Percentiles rank a stretch among this genome's conserved stretches.
phyloP scores from a whole-genome alignment of 1,140 invertebrate species.

The Cylas formicarius region DNA sequence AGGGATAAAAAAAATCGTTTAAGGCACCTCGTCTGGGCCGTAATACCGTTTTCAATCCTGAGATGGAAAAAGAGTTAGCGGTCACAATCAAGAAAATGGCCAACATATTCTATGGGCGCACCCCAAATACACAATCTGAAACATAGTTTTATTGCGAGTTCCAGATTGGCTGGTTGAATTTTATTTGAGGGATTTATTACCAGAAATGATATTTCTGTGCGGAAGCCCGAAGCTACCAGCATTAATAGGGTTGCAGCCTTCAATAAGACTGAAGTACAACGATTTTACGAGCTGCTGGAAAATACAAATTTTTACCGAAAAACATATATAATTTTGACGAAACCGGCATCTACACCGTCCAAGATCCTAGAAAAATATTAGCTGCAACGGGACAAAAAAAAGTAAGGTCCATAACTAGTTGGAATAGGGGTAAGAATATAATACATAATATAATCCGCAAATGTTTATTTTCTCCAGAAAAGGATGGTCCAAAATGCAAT shows the following conservation, averaged over 20 bases:
- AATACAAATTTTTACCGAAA: conserved; percentile 13
- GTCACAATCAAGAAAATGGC: conserved; percentile 16
- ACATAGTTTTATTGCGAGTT: conserved; percentile 29
- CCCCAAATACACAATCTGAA: conserved; percentile 24
- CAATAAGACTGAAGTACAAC: conserved; percentile 28
- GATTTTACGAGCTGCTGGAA: conserved; percentile 30
- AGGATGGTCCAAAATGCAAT: conserved; percentile 32
- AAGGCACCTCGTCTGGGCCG: conserved; percentile 18
- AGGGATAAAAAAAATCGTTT: conserved; percentile 10
- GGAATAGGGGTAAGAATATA: conserved; percentile 20
- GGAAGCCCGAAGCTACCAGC: conserved; percentile 31
- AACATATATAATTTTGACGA: conserved; percentile 44
- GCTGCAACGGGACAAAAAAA: conserved; percentile 39
- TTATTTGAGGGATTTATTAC: conserved; percentile 21
- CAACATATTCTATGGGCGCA: conserved; percentile 21
- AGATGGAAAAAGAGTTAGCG: conserved; percentile 10
- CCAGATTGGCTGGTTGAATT: conserved; percentile 20
- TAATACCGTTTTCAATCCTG: conserved; percentile 14
- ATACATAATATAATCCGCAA: conserved; percentile 14
- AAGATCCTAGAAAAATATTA: conserved; percentile 41
- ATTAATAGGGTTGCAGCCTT: conserved; percentile 23
- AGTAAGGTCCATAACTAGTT: conserved; percentile 34
- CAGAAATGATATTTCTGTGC: conserved; percentile 31
- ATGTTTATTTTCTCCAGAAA: conserved; percentile 26
- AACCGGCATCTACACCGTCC: conserved; percentile 42